Conservation (phyloP, 2,113 vertebrate species). For the Fulmarus glacialis region DNA sequence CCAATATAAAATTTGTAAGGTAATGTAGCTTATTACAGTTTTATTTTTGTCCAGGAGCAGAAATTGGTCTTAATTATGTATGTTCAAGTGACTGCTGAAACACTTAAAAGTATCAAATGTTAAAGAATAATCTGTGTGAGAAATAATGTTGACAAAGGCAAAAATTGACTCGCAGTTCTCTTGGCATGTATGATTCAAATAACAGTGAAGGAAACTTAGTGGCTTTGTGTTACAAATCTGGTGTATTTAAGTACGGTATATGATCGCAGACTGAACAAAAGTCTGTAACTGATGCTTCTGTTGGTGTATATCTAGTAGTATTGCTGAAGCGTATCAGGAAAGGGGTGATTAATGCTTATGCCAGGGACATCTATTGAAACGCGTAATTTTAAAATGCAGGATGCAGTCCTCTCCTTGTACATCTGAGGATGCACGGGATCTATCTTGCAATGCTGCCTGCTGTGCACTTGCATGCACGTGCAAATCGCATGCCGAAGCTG, state of each 20-base stretch:
- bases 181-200: background rate
- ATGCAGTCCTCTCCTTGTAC: background rate
- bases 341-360: background rate
- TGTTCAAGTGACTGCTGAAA: background rate
- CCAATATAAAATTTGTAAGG: background rate
- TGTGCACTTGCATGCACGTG: accelerated
- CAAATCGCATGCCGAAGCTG: no score
- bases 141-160: background rate
- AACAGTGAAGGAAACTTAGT: background rate
- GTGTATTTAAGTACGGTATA: background rate
- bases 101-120: background rate
- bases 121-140: background rate
- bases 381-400: background rate
- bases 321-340: background rate
- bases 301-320: accelerated
- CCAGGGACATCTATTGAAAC: background rate
- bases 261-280: background rate
- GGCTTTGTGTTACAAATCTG: background rate
- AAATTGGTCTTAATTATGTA: background rate
- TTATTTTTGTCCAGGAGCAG: background rate
- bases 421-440: background rate
- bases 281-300: accelerated
- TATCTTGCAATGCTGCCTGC: background rate
- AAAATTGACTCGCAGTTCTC: background rate
- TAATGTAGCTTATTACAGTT: background rate